These are phyloP conservation scores for Drosophila leontia DNA, from an alignment of 1,140 invertebrate genomes.

Conservation along the genomic window DNA sequence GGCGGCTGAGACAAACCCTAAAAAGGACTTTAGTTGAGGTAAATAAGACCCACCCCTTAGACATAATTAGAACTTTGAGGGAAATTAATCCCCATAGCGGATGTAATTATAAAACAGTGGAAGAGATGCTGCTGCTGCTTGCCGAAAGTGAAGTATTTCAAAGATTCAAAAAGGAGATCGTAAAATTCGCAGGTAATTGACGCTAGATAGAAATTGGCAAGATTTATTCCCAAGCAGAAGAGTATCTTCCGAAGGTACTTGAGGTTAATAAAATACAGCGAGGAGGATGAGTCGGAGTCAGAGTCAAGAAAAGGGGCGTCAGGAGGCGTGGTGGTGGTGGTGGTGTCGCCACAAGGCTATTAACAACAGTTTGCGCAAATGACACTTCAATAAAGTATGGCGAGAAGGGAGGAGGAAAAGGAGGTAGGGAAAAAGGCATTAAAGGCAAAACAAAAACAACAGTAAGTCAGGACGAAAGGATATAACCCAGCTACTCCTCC, in stretches of 20 bases:
- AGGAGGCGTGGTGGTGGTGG: constrained; percentile 4
- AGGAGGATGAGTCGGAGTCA: neutral
- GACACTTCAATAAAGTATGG: constrained; percentile 75
- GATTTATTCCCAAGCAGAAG: neutral
- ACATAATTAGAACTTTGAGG: constrained; percentile 1
- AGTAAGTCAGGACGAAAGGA: constrained; percentile 29
- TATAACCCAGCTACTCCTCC: neutral
- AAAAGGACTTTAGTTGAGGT: neutral
- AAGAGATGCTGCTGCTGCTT: neutral
- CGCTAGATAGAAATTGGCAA: neutral
- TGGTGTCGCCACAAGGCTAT: constrained; percentile 69
- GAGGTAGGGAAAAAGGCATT: constrained; percentile 57
- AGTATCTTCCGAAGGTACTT: constrained; percentile 7
- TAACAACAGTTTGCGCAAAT: constrained; percentile 81
- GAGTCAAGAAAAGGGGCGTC: constrained; percentile 6
- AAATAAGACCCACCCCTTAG: neutral
- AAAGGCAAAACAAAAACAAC: constrained; percentile 55
- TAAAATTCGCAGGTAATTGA: constrained; percentile 11
- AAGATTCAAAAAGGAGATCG: neutral
- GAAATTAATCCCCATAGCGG: constrained; percentile 7
- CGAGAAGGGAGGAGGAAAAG: neutral
- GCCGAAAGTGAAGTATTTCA: neutral
- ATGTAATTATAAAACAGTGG: constrained; percentile 18
- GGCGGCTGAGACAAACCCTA: neutral
- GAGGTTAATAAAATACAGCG: constrained; percentile 7